Evolutionary conservation across 2,797 vertebrate species (phyloP).

Genomic region (Enteromius unitaeniatus): DNA sequence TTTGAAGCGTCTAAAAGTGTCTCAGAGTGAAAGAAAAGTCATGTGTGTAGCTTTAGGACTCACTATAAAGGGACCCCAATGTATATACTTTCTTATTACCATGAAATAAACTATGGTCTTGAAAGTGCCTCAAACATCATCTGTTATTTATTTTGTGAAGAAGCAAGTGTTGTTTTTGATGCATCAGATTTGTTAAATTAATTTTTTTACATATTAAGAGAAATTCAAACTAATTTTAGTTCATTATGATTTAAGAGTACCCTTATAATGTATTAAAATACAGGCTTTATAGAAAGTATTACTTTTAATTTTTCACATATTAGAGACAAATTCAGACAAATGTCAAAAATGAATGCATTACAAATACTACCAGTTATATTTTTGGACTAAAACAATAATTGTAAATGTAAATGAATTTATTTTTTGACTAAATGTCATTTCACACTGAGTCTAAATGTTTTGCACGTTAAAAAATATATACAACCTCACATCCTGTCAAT

Average conservation of each 20-base stretch:
- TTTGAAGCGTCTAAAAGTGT: conserved; percentile 75
- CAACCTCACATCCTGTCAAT: too few relatives aligned
- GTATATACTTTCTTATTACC: conserved; percentile 90
- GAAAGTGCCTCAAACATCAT: conserved; percentile 85
- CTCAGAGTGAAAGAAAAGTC: conserved; percentile 69
- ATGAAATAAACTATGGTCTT: conserved; percentile 89
- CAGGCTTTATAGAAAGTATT: too few relatives aligned
- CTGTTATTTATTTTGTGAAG: conserved; percentile 54
- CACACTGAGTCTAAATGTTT: too few relatives aligned
- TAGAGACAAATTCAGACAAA: neutral
- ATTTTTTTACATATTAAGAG: neutral
- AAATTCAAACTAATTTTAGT: neutral
- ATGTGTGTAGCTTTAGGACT: conserved; percentile 80
- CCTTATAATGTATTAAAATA: too few relatives aligned
- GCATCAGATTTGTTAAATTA: neutral
- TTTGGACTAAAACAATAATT: neutral
- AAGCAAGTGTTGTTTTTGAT: neutral
- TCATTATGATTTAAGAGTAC: too few relatives aligned
- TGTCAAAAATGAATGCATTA: neutral
- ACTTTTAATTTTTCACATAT: neutral
- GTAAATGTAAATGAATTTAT: neutral
- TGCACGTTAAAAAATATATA: too few relatives aligned
- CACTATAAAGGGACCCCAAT: conserved; percentile 83
- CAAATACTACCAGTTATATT: neutral
- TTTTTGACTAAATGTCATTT: too few relatives aligned